Evolutionary conservation across 2,888 invertebrate species (phyloP).

Genomic region (Portevinia maculata): DNA sequence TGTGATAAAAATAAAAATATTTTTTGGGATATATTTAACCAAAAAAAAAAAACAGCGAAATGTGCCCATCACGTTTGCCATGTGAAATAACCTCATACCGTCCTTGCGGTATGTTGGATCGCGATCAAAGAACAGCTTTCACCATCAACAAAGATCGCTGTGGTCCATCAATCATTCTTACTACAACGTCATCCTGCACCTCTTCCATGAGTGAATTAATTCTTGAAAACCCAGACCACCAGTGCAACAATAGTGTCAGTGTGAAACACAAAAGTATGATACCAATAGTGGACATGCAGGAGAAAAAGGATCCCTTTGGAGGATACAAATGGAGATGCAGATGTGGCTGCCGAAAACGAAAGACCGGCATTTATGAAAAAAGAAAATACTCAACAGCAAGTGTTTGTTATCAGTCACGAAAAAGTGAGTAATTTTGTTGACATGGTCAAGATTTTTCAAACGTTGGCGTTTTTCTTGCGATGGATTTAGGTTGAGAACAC

Average conservation of each 20-base stretch:
- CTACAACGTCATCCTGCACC: not conserved
- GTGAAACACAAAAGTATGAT: not conserved
- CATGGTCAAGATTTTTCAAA: not conserved
- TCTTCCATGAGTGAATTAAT: not conserved
- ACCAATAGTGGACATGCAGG: not conserved
- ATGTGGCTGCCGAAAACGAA: constrained; percentile 27
- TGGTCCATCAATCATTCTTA: not conserved
- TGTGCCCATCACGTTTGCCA: constrained; percentile 64
- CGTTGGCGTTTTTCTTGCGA: too few relatives aligned
- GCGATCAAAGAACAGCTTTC: constrained; percentile 58
- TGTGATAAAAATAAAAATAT: constrained; percentile 21
- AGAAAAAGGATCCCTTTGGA: constrained; percentile 11
- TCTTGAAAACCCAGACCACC: constrained; percentile 5
- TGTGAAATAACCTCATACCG: constrained; percentile 21
- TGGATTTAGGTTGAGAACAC: too few relatives aligned
- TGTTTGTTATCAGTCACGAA: constrained; percentile 44
- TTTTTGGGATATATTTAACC: constrained; percentile 11
- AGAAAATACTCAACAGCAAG: constrained; percentile 28
- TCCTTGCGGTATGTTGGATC: constrained; percentile 69
- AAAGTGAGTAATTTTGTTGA: constrained; percentile 52
- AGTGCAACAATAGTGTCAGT: constrained; percentile 25
- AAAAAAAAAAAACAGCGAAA: constrained; percentile 28
- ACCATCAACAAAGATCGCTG: constrained; percentile 36
- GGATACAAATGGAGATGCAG: not conserved
- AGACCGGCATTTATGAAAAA: constrained; percentile 10